A percentile compares a stretch with the other conserved stretches of the same genome.
These are phyloP conservation scores for Hesperia comma DNA, from an alignment of 2,888 invertebrate genomes.

Conservation along the genomic window DNA sequence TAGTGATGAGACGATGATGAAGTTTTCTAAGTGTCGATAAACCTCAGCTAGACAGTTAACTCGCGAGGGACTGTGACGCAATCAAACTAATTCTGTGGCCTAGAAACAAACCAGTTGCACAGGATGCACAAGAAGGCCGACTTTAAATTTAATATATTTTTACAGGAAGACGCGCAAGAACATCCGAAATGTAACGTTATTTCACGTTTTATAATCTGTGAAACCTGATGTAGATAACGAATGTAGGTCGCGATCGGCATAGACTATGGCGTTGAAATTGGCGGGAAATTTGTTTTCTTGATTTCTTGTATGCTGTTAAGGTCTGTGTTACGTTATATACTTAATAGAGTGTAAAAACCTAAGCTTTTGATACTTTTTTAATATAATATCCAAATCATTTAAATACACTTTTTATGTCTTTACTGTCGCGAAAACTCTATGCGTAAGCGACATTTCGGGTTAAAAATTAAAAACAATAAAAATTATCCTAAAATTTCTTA, in stretches of 20 bases:
- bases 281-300: background rate
- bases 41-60: conserved; percentile 16
- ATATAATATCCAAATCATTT: too few relatives aligned
- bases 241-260: conserved; percentile 25
- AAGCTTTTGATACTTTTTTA: too few relatives aligned
- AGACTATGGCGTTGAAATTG: conserved; percentile 30
- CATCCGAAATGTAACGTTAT: conserved; percentile 47
- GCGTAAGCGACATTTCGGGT: too few relatives aligned
- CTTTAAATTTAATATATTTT: conserved; percentile 44
- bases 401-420: too few relatives aligned
- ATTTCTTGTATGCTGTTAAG: too few relatives aligned
- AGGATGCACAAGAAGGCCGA: conserved; percentile 50
- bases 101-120: conserved; percentile 49
- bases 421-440: too few relatives aligned
- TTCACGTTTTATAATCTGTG: conserved; percentile 42
- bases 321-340: too few relatives aligned
- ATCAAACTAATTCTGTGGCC: conserved; percentile 49
- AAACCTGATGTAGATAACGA: conserved; percentile 35
- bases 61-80: conserved; percentile 41
- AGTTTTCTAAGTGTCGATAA: conserved; percentile 24
- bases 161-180: conserved; percentile 51
- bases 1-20: too few relatives aligned
- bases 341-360: too few relatives aligned
- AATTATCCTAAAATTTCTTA: too few relatives aligned
- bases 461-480: too few relatives aligned